Conservation (phyloP, 2,888 invertebrate genomes). For the Mythimna pallens region DNA sequence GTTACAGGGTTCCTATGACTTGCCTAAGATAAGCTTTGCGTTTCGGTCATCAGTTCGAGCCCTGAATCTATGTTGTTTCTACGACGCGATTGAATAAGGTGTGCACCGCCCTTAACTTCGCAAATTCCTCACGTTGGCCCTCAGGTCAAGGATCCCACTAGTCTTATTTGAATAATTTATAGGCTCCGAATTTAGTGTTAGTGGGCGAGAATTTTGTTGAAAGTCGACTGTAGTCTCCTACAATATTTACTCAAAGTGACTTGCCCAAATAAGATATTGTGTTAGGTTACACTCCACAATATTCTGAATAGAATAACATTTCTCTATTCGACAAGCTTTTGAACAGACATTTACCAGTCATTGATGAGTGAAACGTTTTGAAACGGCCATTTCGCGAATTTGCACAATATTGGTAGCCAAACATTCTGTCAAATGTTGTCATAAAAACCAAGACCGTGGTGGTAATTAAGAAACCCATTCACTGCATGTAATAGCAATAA, state of each 20-base stretch:
- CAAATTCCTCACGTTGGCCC: conserved; percentile 33
- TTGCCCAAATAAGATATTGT: conserved; percentile 12
- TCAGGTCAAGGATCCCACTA: conserved; percentile 42
- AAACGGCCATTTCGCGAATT: conserved; percentile 33
- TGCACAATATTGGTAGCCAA: conserved; percentile 39
- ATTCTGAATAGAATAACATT: conserved; percentile 25
- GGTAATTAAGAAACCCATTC: conserved; percentile 60
- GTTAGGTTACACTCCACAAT: conserved; percentile 1
- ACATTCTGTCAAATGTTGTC: conserved; percentile 47
- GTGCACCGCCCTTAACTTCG: conserved; percentile 7
- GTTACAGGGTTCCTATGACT: neutral
- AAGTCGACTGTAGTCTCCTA: conserved; percentile 14
- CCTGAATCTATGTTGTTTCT: conserved; percentile 4
- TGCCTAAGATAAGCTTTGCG: neutral
- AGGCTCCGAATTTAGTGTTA: conserved; percentile 21
- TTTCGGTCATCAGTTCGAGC: neutral
- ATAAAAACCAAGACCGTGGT: conserved; percentile 54
- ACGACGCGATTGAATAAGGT: conserved; percentile 18
- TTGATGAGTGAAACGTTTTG: conserved; percentile 39
- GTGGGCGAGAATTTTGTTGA: conserved; percentile 30
- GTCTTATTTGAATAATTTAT: conserved; percentile 50
- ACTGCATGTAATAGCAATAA: conserved; percentile 54
- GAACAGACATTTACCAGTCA: conserved; percentile 27
- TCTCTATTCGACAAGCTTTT: conserved; percentile 34
- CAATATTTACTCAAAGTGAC: conserved; percentile 40